Base-by-base conservation (phyloP, 2,113 vertebrate genomes). In the Haliaeetus leucogaster region DNA sequence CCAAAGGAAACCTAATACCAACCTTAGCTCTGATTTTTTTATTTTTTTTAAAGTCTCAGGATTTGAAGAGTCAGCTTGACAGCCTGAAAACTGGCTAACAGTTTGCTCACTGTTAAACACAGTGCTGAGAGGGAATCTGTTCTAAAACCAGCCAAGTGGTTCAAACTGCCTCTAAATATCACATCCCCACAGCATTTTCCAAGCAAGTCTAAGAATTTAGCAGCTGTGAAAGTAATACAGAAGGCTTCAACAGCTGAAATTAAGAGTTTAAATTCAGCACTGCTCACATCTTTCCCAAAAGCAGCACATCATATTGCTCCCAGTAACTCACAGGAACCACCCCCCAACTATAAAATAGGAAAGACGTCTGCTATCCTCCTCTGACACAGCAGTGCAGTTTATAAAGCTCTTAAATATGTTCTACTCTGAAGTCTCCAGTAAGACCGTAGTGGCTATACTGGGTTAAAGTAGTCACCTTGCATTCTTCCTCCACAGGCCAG, bases 171-270 rank as follows among this genome's bases (percentile, higher is more conserved):
- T 95, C 86, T 81, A 90, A 95, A 93, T 90, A 93, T 83, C 92
- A 84, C 94, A 94, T 90, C 76, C 90, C 85, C 67, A 68, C 86
- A 95, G 85, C 90, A 82, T 84, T 76, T 93, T 89, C 76, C 56
- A 89, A 92, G 86, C 1, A 0, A 95, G 47, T 52, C 42, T 55
- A 55, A 93, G 90, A 92, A 92, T 90, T 94, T 62, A 96, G 95
- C 96, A 96, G 95, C 93, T 96, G 96, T 82, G 95, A 96, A 93
- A 76, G 87, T 27, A 96, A 96, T 79, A 87, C 66, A 95, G 93
- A 76, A 95, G 87, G 86, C 80, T 94, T 67, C 66, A 79, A 79
- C 93, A 94, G 95, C 81, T 85, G 87, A 96, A 96, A 94, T 82
- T 50, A 62, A 89, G 92, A 90, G 80, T 83, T 96, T 87, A 79